phyloP scores from a whole-genome alignment of 2,113 vertebrate genomes.

The Chlamydotis undulata region DNA sequence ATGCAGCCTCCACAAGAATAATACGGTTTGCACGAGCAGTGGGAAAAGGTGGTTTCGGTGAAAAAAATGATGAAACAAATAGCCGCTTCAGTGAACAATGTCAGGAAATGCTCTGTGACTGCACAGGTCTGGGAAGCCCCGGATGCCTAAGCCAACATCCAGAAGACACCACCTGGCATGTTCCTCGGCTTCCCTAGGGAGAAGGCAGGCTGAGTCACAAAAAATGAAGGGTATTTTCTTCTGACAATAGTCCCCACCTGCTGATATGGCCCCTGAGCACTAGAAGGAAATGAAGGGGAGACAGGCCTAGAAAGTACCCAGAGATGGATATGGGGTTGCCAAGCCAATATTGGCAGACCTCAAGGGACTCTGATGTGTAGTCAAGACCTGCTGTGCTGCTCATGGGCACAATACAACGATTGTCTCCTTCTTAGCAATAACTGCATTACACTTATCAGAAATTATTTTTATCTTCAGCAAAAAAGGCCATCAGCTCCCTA shows the following conservation, averaged over 20 bases:
- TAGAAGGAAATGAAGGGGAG: neutral
- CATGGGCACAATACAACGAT: neutral
- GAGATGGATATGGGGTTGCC: neutral
- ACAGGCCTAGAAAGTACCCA: neutral
- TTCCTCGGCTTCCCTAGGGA: neutral
- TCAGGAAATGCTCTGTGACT: neutral
- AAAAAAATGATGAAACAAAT: neutral
- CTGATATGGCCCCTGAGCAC: neutral
- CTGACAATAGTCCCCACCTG: neutral
- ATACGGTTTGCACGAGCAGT: neutral
- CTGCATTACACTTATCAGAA: neutral
- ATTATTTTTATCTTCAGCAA: neutral
- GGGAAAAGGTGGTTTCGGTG: neutral
- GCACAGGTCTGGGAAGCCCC: neutral
- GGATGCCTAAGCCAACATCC: neutral
- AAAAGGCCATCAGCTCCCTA: neutral
- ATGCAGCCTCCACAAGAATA: neutral
- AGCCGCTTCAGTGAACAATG: neutral
- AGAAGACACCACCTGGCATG: neutral
- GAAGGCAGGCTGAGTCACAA: neutral
- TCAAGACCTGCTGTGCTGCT: neutral
- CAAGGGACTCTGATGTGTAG: neutral
- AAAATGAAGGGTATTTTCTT: neutral
- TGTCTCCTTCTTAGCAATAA: neutral
- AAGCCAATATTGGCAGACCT: neutral